A percentile compares a stretch with the other conserved stretches of the same genome.
Evolutionary conservation across 2,797 vertebrate species (phyloP).

Genomic region (Chaetophractus vellerosus): DNA sequence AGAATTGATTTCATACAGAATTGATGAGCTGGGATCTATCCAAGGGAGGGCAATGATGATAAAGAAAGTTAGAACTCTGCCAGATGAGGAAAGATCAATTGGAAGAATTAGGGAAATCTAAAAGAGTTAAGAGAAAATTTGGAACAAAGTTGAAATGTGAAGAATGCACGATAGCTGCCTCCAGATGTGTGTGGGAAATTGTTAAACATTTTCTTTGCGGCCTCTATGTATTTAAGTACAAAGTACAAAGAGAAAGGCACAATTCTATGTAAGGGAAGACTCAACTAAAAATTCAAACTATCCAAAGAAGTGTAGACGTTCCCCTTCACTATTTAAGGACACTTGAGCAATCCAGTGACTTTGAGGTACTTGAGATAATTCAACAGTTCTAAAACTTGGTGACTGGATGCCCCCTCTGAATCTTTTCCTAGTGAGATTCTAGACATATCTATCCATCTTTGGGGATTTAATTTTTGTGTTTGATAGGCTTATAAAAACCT

Average conservation of each 20-base stretch:
- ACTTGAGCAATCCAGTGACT: neutral
- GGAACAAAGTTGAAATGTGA: neutral
- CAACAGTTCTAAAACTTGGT: neutral
- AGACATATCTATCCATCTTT: neutral
- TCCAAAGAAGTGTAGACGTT: neutral
- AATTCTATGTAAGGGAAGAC: neutral
- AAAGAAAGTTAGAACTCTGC: neutral
- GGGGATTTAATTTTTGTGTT: neutral
- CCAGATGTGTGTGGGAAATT: neutral
- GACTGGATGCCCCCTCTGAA: neutral
- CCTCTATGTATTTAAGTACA: too few relatives aligned
- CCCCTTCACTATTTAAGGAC: neutral
- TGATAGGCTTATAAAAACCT: neutral
- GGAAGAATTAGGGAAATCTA: neutral
- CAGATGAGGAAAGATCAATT: neutral
- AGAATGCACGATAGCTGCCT: neutral
- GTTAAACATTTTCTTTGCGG: neutral
- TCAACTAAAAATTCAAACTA: neutral
- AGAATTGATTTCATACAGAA: neutral
- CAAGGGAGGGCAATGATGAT: neutral
- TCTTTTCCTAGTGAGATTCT: neutral
- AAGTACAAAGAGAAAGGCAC: too few relatives aligned
- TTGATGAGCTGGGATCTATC: neutral
- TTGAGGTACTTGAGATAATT: neutral
- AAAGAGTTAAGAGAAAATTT: neutral